Conservation (phyloP, 2,113 vertebrate species). For the Rhinichthys klamathensis region DNA sequence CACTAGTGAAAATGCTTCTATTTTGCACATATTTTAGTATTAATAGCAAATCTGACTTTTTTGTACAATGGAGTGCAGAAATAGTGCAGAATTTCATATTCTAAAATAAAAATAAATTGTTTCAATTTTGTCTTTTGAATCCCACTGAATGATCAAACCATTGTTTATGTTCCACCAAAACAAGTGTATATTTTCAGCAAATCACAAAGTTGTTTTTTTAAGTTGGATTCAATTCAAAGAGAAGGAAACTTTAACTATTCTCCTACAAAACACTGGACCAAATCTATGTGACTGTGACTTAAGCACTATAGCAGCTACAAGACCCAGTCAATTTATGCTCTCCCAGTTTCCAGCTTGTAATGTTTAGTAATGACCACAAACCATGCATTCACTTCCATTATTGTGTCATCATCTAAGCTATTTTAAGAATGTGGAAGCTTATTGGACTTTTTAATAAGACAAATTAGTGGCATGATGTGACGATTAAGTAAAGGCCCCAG, state of each 20-base stretch:
- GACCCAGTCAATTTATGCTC: constrained; percentile 50
- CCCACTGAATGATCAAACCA: neutral
- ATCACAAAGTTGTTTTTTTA: neutral
- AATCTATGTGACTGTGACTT: constrained; percentile 55
- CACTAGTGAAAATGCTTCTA: neutral
- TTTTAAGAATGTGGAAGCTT: constrained; percentile 62
- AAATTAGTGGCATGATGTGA: constrained; percentile 62
- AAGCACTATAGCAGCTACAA: constrained; percentile 47
- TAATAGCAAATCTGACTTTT: neutral
- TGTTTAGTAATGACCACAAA: constrained; percentile 61
- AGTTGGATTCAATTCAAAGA: constrained; percentile 48
- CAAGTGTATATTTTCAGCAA: neutral
- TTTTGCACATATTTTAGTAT: neutral
- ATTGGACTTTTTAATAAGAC: constrained; percentile 67
- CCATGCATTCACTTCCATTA: constrained; percentile 55
- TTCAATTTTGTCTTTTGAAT: neutral
- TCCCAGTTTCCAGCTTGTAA: constrained; percentile 53
- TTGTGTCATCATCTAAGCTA: constrained; percentile 58
- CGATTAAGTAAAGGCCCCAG: constrained; percentile 51
- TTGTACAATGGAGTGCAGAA: neutral
- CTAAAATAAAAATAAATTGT: too few relatives aligned
- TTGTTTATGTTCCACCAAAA: neutral
- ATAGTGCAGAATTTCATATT: too few relatives aligned
- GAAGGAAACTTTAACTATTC: constrained; percentile 52
- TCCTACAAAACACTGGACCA: constrained; percentile 16